Conservation (phyloP, 2,888 invertebrate species). For the Macrophya alboannulata region DNA sequence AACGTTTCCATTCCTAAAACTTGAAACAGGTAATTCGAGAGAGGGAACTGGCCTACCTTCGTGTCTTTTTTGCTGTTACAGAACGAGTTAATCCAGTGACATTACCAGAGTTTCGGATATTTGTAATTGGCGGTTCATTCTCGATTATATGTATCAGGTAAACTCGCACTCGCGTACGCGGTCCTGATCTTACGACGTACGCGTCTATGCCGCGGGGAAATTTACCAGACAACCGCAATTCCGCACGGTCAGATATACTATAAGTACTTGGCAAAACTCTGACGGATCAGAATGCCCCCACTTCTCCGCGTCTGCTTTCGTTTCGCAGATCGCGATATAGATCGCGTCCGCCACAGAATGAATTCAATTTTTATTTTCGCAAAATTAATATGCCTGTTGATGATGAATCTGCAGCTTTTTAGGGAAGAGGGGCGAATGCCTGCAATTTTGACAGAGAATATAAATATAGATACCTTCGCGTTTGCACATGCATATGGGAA, state of each 20-base stretch:
- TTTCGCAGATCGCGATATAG: neutral
- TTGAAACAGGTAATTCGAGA: neutral
- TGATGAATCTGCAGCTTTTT: neutral
- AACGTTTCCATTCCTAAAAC: neutral
- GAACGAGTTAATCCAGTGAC: neutral
- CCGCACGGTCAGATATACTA: neutral
- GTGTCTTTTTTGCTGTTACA: neutral
- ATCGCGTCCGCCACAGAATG: neutral
- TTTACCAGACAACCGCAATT: neutral
- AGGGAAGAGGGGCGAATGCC: neutral
- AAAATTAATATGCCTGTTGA: neutral
- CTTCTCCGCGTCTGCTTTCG: neutral
- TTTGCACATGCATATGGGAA: neutral
- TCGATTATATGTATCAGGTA: neutral
- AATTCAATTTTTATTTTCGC: neutral
- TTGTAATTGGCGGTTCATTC: neutral
- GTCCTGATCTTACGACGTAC: neutral
- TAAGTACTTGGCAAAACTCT: constrained; percentile 3
- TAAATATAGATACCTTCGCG: neutral
- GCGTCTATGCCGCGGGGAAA: neutral
- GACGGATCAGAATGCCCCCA: neutral
- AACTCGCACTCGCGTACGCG: neutral
- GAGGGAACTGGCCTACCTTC: neutral
- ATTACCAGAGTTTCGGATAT: neutral
- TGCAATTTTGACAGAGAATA: neutral